Evolutionary conservation across 2,888 invertebrate species (phyloP).

Genomic region (Cataglyphis livida): DNA sequence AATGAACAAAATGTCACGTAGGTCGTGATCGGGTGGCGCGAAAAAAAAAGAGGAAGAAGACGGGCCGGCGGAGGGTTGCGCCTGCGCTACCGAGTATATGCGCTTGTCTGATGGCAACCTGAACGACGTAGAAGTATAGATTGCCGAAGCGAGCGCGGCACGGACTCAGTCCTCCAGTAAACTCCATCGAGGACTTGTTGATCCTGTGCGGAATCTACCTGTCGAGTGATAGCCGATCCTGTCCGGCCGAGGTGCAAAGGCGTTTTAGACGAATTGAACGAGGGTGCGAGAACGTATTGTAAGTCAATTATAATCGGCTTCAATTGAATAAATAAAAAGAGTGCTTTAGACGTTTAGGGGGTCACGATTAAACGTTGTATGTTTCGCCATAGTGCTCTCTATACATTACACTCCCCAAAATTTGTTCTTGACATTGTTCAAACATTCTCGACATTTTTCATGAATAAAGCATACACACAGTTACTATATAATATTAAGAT

Average conservation of each 20-base stretch:
- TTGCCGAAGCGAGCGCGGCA: conserved; percentile 74
- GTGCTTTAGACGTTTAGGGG: neutral
- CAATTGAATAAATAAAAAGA: neutral
- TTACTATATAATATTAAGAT: neutral
- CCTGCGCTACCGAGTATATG: conserved; percentile 70
- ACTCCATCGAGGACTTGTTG: conserved; percentile 79
- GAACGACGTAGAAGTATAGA: conserved; percentile 81
- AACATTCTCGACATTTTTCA: neutral
- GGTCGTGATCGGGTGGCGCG: conserved; percentile 52
- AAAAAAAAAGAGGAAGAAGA: conserved; percentile 41
- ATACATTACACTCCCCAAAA: neutral
- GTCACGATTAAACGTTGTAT: neutral
- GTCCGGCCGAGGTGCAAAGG: conserved; percentile 40
- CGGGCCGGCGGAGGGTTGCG: conserved; percentile 62
- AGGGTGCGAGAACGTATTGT: conserved; percentile 46
- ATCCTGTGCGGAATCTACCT: conserved; percentile 55
- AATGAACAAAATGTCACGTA: conserved; percentile 71
- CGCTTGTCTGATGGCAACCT: conserved; percentile 73
- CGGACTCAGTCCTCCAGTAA: conserved; percentile 80
- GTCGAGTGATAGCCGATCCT: conserved; percentile 46
- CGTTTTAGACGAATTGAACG: conserved; percentile 36
- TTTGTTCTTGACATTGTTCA: neutral
- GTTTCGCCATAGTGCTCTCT: neutral
- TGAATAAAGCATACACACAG: neutral
- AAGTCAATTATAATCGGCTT: conserved; percentile 43